Percentiles rank a stretch among this genome's conserved stretches.
Evolutionary conservation across 2,888 invertebrate genomes (phyloP).

Genomic region (Alsophila aescularia): DNA sequence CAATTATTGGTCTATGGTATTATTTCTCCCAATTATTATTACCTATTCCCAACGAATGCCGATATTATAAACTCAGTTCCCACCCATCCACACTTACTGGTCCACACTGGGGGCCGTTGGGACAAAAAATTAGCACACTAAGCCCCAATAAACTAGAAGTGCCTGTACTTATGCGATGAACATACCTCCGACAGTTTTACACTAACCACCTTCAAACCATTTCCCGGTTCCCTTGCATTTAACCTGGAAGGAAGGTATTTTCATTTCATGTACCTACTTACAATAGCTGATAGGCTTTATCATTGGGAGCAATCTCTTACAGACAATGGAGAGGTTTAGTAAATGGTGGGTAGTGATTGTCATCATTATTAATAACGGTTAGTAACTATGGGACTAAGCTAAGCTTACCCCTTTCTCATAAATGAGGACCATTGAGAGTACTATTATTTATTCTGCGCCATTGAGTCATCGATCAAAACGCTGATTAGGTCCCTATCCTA

Average conservation of each 20-base stretch:
- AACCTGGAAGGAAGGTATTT: background rate
- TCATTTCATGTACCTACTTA: background rate
- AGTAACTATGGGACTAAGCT: conserved; percentile 12
- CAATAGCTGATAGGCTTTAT: conserved; percentile 1
- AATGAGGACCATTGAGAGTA: background rate
- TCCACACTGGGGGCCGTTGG: no score
- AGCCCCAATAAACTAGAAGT: no score
- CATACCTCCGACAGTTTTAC: background rate
- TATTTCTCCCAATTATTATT: no score
- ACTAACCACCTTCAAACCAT: background rate
- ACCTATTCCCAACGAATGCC: no score
- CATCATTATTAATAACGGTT: conserved; percentile 4
- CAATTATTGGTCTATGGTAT: no score
- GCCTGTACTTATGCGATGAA: no score
- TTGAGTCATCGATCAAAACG: background rate
- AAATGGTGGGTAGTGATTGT: conserved; percentile 9
- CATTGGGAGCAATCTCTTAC: background rate
- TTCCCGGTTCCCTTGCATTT: background rate
- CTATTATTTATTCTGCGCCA: no score
- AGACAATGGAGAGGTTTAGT: conserved; percentile 8
- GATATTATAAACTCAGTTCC: no score
- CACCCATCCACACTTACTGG: no score
- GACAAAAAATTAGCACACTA: no score
- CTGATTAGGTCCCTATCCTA: background rate
- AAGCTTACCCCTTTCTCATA: conserved; percentile 7